phyloP scores from a whole-genome alignment of 1,140 invertebrate species.

The Nylanderia fulva region DNA sequence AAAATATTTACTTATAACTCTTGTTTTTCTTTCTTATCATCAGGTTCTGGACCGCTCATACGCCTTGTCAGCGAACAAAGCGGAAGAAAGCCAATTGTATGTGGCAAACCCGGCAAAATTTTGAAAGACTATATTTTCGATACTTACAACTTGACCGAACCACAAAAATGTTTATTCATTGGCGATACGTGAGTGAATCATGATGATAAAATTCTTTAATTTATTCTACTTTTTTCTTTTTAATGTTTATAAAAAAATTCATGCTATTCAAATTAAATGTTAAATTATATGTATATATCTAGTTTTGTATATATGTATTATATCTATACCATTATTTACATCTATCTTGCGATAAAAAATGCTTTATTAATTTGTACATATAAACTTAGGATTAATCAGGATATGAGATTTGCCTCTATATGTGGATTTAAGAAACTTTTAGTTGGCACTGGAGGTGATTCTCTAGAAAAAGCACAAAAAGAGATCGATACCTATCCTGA shows the following conservation, averaged over 20 bases:
- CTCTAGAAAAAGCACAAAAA: slow-evolving; percentile 36
- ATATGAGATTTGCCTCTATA: slow-evolving; percentile 86
- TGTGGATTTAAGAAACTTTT: slow-evolving; percentile 84
- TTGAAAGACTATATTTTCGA: slow-evolving; percentile 83
- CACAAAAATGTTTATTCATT: slow-evolving; percentile 87
- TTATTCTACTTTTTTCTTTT: not conserved
- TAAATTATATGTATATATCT: not conserved
- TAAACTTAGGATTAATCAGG: slow-evolving; percentile 85
- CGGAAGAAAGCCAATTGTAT: slow-evolving; percentile 80
- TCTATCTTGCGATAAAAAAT: not conserved
- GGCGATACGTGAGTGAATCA: slow-evolving; percentile 87
- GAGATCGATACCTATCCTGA: slow-evolving; percentile 26
- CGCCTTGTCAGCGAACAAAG: slow-evolving; percentile 83
- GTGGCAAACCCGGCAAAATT: slow-evolving; percentile 86
- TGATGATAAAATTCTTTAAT: not conserved
- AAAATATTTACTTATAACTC: not conserved
- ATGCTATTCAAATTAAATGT: not conserved
- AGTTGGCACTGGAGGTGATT: slow-evolving; percentile 36
- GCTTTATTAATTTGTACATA: slow-evolving; percentile 25
- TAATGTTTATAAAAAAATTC: not conserved
- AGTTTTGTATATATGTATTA: not conserved
- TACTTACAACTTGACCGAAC: slow-evolving; percentile 83
- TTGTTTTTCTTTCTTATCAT: slow-evolving; percentile 42
- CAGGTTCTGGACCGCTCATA: slow-evolving; percentile 85
- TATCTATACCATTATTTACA: slow-evolving; percentile 27